Evolutionary conservation across 2,888 invertebrate species (phyloP), one percentile per base, ranked within the genome.

Genomic region (Globia sparganii): DNA sequence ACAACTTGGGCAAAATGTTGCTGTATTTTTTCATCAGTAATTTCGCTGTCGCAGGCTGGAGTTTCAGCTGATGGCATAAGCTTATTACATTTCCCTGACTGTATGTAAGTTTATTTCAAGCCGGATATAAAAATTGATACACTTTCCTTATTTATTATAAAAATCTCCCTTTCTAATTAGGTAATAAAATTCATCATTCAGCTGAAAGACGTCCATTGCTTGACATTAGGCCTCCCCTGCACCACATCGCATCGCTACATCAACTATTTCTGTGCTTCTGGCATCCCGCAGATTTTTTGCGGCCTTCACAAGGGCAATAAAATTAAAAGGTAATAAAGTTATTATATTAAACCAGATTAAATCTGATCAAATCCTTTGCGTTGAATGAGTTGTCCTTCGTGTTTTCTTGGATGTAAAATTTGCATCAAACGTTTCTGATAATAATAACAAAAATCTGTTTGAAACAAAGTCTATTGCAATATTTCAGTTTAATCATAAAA

Each of bases 341-440:
- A 28, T 21, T 9, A 37, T 28, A 13, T 21, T 25, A n/a, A n/a
- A n/a, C n/a, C n/a, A n/a, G n/a, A 49, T 21, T 21, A 49, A 49
- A 49, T 25, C 49, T 81, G 80, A 58, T 58, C 2, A 4, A 37
- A 34, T 53, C 13, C 46, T 43, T 59, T 59, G 18, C 18, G 46
- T n/a, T 56, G n/a, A 31, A 56, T 15, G 15, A 65, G 69, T 61
- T 25, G 31, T 21, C 59, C 21, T 13, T 11, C 21, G 25, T 6
- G 80, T n/a, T 69, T 72, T 28, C 56, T 84, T 40, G 53, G 28
- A 49, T 84, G 56, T 34, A 81, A 49, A 3, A 49, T 49, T 9
- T 70, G 15, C 61, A 84, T 53, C 40, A 72, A 56, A 15, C 21
- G 37, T 79, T 81, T 79, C 69, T 65, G 56, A 6, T 40, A 67